phyloP scores from a whole-genome alignment of 2,888 invertebrate species.

The Oeneis ivallda region DNA sequence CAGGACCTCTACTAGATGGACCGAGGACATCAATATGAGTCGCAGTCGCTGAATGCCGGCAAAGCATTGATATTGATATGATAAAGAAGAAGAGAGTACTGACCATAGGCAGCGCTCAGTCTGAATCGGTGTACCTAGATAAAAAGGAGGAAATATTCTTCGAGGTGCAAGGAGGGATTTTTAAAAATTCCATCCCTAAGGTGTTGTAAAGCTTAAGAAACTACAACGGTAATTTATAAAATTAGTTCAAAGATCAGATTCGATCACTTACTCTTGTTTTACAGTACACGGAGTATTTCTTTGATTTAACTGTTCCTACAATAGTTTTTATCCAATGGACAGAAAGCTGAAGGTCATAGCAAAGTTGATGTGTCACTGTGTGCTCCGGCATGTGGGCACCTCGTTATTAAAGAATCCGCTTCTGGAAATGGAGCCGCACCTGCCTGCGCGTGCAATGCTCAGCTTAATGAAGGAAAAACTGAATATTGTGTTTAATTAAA shows the following conservation, averaged over 20 bases:
- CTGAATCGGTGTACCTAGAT: no score
- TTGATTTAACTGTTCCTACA: conserved; percentile 39
- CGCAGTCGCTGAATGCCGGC: no score
- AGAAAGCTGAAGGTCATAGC: conserved; percentile 41
- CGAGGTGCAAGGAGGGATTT: no score
- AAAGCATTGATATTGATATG: no score
- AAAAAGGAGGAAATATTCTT: no score
- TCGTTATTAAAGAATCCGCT: conserved; percentile 61
- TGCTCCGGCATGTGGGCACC: conserved; percentile 47
- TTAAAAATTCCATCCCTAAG: no score
- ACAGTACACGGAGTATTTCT: conserved; percentile 16
- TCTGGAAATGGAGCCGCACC: conserved; percentile 59
- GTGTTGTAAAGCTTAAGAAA: no score
- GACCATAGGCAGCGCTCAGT: no score
- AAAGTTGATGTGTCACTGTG: conserved; percentile 40
- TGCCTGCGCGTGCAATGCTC: conserved; percentile 57
- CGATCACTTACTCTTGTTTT: conserved; percentile 12
- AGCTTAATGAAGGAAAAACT: conserved; percentile 44
- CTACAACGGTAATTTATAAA: background rate
- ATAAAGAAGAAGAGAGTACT: no score
- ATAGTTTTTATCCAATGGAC: conserved; percentile 41
- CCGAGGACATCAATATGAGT: no score
- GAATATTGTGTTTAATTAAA: conserved; percentile 56
- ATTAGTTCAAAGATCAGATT: background rate
- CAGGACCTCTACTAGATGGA: no score